Evolutionary conservation across 2,797 vertebrate species (phyloP).

Genomic region (Poecile montanus): DNA sequence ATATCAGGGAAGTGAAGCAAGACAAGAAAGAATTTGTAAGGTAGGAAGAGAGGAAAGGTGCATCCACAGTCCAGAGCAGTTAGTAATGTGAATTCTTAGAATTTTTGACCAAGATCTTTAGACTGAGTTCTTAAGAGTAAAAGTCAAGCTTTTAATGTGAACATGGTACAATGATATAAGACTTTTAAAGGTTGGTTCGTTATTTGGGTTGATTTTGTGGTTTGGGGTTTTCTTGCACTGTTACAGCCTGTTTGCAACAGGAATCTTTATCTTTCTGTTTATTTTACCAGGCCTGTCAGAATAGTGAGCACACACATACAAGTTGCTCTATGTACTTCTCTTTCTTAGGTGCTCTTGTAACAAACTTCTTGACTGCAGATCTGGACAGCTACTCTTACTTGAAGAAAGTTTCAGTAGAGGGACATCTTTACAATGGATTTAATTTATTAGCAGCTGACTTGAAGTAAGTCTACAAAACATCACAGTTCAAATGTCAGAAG

Average conservation of each 20-base stretch:
- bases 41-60: neutral
- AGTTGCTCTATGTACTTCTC: conserved; percentile 4
- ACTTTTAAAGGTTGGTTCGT: neutral
- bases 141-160: neutral
- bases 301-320: neutral
- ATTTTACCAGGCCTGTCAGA: neutral
- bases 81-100: neutral
- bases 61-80: neutral
- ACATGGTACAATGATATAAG: neutral
- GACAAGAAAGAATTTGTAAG: neutral
- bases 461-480: conserved; percentile 80
- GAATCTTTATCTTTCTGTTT: neutral
- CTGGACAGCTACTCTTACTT: conserved; percentile 91
- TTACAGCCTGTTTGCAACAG: neutral
- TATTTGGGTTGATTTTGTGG: neutral
- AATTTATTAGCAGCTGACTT: conserved; percentile 96
- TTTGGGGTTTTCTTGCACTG: neutral
- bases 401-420: conserved; percentile 90
- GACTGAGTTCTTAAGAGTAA: neutral
- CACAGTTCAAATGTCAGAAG: neutral
- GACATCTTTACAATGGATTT: conserved; percentile 95
- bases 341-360: conserved; percentile 86
- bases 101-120: neutral
- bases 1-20: neutral
- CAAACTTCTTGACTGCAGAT: conserved; percentile 89